Evolutionary conservation across 1,140 invertebrate species (phyloP).

Genomic region (Hyphantria cunea): DNA sequence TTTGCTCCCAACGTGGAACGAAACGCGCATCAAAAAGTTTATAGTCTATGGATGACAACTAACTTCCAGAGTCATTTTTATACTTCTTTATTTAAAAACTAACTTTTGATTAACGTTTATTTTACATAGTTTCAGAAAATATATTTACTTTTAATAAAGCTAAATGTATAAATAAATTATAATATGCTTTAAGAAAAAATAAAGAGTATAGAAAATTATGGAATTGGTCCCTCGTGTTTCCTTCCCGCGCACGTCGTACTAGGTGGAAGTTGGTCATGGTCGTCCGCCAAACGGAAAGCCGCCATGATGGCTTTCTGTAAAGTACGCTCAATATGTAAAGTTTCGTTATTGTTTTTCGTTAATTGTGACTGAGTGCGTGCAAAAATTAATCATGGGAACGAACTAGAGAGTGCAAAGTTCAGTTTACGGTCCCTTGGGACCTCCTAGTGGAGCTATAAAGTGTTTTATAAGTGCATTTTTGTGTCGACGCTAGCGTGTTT

Average conservation of each 20-base stretch:
- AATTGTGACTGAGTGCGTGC: conserved; percentile 87
- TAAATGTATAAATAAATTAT: conserved; percentile 24
- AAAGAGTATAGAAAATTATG: conserved; percentile 42
- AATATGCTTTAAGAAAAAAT: conserved; percentile 9
- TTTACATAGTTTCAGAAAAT: no score
- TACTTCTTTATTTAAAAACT: conserved; percentile 26
- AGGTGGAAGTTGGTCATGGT: conserved; percentile 85
- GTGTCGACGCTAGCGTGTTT: conserved; percentile 85
- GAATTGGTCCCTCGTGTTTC: conserved; percentile 79
- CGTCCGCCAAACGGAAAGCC: conserved; percentile 85
- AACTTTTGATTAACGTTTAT: not conserved
- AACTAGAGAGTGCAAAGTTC: conserved; percentile 83
- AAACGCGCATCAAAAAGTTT: conserved; percentile 27
- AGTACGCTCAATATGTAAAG: conserved; percentile 85
- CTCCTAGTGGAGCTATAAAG: conserved; percentile 83
- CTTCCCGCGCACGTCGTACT: conserved; percentile 85
- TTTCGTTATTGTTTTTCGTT: conserved; percentile 86
- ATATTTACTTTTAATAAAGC: conserved; percentile 3
- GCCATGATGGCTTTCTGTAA: conserved; percentile 87
- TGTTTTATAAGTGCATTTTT: conserved; percentile 83
- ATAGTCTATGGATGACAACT: conserved; percentile 42
- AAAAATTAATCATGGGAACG: conserved; percentile 87
- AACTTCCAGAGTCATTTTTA: conserved; percentile 32
- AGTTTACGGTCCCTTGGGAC: conserved; percentile 84
- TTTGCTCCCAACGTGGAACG: conserved; percentile 20